These are phyloP conservation scores for Pseudomyrmex gracilis DNA, from an alignment of 1,140 invertebrate genomes.

Conservation along the genomic window DNA sequence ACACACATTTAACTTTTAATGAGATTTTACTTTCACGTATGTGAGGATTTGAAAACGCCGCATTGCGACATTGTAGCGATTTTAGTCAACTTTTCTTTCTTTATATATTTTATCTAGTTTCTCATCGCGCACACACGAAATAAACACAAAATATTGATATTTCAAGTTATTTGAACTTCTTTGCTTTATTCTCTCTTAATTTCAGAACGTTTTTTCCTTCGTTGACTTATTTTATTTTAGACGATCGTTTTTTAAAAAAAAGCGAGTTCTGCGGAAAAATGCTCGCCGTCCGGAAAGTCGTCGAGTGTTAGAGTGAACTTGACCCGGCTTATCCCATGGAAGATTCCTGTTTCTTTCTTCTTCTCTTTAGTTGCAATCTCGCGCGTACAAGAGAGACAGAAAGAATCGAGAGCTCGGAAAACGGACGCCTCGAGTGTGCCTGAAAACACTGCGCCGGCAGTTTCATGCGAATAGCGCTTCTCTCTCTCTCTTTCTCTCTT, in stretches of 20 bases:
- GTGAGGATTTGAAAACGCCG: constrained; percentile 1
- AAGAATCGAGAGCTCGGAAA: constrained; percentile 33
- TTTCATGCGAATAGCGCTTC: constrained; percentile 10
- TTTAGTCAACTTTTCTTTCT: too few relatives aligned
- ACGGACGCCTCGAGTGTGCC: constrained; percentile 13
- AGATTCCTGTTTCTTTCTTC: not conserved
- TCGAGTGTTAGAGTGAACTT: constrained; percentile 47
- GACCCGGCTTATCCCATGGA: constrained; percentile 45
- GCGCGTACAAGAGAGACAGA: constrained; percentile 22
- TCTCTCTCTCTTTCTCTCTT: constrained; percentile 10
- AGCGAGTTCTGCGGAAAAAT: constrained; percentile 21
- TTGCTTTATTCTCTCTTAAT: not conserved
- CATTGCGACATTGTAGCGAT: not conserved
- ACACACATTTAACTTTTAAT: not conserved
- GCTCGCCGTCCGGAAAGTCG: constrained; percentile 27
- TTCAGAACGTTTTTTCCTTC: constrained; percentile 6
- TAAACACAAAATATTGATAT: constrained; percentile 1
- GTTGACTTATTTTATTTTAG: constrained; percentile 9
- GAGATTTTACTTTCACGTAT: not conserved
- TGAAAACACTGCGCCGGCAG: constrained; percentile 44
- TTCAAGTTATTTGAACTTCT: constrained; percentile 25
- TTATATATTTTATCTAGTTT: not conserved
- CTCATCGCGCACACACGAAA: not conserved
- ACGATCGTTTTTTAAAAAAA: not conserved
- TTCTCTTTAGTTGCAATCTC: not conserved